Base-by-base conservation (phyloP, 2,113 vertebrate species). In the Bos taurus region DNA sequence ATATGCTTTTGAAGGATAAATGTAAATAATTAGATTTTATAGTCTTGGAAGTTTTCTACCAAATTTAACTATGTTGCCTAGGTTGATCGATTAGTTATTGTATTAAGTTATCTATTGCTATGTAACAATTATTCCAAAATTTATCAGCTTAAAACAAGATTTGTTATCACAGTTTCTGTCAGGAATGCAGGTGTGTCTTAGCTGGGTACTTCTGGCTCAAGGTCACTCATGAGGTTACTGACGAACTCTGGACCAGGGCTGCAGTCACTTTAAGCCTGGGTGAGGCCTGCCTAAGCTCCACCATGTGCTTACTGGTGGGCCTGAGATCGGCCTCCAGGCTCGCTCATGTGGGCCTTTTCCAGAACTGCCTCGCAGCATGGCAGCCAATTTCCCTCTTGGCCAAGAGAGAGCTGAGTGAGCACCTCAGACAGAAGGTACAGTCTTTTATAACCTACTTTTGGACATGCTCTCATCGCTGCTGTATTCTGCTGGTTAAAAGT, bases 1-100 rank as follows among this genome's bases (percentile, higher is more conserved):
- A 82, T 86, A 56, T 26, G 17, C 48, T 95, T 95, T 97, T 85
- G 71, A 88, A 95, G 78, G 74, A 46, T 59, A 64, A 77, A 82
- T 33, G 17, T n/a, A 40, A 40, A 40, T 56, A 87, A 67, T 54
- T 77, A 84, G 28, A 86, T 84, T 89, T 93, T 92, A 74, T 92
- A 56, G 77, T 95, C 86, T 91, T 85, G 36, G 30, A 91, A 30
- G 26, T 88, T 87, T 90, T 86, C 43, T 90, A 84, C 46, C 25
- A 83, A 43, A n/a, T 93, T 59, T 86, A 91, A 56, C 36, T 74
- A 2, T 48, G 15, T 36, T 52, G 17, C 26, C 26, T 36, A 85
- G 19, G 40, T 88, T 84, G 16, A 52, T 30, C n/a, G 80, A 48
- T 64, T 81, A 15, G 36, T 77, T 87, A 78, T 26, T 26, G 6